Evolutionary conservation across 2,888 invertebrate species (phyloP).

Genomic region (Dryobotodes eremita): DNA sequence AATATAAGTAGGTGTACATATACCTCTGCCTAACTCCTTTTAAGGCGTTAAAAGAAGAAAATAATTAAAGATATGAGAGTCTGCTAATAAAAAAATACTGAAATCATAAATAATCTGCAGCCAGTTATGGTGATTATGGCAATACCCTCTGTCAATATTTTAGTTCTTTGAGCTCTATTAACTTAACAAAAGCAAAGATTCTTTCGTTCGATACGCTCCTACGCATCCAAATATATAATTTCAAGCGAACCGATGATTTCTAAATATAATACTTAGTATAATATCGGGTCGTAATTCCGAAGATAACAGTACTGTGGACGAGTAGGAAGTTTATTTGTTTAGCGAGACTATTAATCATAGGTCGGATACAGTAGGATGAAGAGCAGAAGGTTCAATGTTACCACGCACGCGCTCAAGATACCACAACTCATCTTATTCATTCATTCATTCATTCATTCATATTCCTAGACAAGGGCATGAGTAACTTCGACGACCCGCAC

Average conservation of each 20-base stretch:
- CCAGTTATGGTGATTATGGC: not conserved
- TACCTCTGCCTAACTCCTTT: not conserved
- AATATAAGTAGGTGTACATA: not conserved
- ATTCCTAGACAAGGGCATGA: not conserved
- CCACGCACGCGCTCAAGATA: not conserved
- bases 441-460: not conserved
- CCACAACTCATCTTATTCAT: not conserved
- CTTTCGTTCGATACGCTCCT: conserved; percentile 42
- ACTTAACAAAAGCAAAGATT: conserved; percentile 48
- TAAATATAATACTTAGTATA: conserved; percentile 61
- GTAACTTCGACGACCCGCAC: not conserved
- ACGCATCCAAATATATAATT: conserved; percentile 59
- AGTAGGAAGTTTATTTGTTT: conserved; percentile 60
- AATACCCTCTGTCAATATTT: conserved; percentile 10
- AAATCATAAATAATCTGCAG: not conserved
- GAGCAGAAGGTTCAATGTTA: conserved; percentile 25
- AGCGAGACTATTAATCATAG: conserved; percentile 63
- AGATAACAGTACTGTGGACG: conserved; percentile 59
- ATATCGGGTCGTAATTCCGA: conserved; percentile 51
- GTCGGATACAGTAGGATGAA: not conserved
- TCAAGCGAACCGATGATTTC: conserved; percentile 51
- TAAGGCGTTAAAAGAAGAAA: not conserved
- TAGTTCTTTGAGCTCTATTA: conserved; percentile 21
- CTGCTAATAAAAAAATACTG: not conserved
- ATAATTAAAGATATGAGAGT: too few species aligned